Evolutionary conservation across 1,140 invertebrate species (phyloP).

Genomic region (Pseudachorutes palmiensis): DNA sequence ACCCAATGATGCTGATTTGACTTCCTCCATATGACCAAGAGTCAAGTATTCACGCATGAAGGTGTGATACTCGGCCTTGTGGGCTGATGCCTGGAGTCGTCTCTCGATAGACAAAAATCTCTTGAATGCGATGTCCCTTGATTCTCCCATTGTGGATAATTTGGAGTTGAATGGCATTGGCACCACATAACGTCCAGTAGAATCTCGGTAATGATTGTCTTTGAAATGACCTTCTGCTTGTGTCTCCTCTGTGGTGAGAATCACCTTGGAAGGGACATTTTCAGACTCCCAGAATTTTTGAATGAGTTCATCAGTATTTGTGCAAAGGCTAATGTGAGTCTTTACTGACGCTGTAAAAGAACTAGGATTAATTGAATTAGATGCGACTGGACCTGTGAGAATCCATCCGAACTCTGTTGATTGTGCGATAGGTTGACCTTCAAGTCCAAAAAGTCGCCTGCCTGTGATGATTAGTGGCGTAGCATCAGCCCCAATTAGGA

Average conservation of each 20-base stretch:
- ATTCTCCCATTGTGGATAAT: conserved; percentile 17
- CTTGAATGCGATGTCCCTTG: conserved; percentile 24
- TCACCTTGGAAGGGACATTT: conserved; percentile 15
- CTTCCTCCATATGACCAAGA: conserved; percentile 39
- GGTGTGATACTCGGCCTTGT: conserved; percentile 12
- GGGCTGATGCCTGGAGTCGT: neutral
- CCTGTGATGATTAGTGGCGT: neutral
- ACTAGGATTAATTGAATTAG: neutral
- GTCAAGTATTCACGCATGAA: conserved; percentile 41
- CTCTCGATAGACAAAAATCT: conserved; percentile 26
- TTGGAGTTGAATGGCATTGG: conserved; percentile 36
- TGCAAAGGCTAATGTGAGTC: no score
- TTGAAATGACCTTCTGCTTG: conserved; percentile 36
- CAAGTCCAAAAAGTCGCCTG: neutral
- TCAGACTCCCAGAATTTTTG: conserved; percentile 40
- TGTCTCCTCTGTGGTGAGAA: conserved; percentile 18
- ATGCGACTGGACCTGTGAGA: conserved; percentile 20
- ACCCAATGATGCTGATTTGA: neutral
- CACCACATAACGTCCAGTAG: conserved; percentile 33
- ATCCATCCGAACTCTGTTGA: neutral
- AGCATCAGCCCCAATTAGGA: conserved; percentile 5
- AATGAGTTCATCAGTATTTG: conserved; percentile 23
- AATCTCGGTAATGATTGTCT: conserved; percentile 21
- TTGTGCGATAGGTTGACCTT: neutral
- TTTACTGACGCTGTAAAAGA: no score